These are phyloP conservation scores for Lota lota DNA, from an alignment of 2,113 vertebrate species.

Conservation along the genomic window DNA sequence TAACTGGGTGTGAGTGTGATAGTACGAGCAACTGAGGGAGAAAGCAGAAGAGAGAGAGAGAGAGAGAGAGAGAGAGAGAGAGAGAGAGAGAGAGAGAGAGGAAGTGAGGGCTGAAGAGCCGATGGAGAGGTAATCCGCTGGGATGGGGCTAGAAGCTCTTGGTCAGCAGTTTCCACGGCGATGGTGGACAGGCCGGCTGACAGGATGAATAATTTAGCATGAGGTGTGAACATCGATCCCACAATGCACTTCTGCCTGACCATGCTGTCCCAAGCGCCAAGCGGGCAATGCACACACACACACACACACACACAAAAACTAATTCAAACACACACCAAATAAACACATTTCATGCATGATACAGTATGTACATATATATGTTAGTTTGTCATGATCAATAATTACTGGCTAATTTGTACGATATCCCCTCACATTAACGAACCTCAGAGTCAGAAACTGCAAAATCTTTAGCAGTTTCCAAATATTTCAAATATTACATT, in stretches of 20 bases:
- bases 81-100: conserved; percentile 24
- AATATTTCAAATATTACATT: no score
- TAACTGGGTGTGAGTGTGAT: conserved; percentile 10
- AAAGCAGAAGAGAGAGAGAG: conserved; percentile 30
- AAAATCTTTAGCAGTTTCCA: neutral
- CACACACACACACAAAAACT: neutral
- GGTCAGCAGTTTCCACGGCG: conserved; percentile 69
- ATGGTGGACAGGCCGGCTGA: conserved; percentile 65
- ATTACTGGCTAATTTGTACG: neutral
- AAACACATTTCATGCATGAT: neutral
- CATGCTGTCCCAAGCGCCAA: conserved; percentile 49
- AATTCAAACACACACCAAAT: neutral
- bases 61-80: neutral
- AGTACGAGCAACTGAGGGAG: conserved; percentile 20
- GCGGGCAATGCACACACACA: conserved; percentile 4
- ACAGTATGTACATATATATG: neutral
- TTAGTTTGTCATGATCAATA: neutral
- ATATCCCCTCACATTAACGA: neutral
- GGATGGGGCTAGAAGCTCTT: conserved; percentile 59
- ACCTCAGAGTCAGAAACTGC: neutral
- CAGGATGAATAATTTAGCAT: conserved; percentile 77
- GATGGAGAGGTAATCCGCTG: conserved; percentile 59
- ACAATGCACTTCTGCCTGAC: conserved; percentile 63
- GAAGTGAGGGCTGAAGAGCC: conserved; percentile 46
- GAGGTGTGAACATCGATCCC: conserved; percentile 70